A percentile compares a stretch with the other conserved stretches of the same genome.
phyloP scores from a whole-genome alignment of 2,113 vertebrate species.

The Eidolon helvum region DNA sequence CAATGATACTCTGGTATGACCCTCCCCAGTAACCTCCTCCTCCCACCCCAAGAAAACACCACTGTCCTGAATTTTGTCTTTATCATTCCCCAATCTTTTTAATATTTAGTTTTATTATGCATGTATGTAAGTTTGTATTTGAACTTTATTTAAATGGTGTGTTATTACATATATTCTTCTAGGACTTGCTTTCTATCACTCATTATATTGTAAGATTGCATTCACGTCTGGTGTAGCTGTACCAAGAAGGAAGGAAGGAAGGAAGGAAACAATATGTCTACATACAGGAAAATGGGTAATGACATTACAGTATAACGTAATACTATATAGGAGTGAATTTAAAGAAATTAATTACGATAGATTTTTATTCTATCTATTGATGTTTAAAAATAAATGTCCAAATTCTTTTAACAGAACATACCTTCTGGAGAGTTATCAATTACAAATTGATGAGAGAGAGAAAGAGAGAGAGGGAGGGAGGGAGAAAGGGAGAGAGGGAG shows the following conservation, averaged over 20 bases:
- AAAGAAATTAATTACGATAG: neutral
- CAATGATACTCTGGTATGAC: neutral
- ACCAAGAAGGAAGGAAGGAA: neutral
- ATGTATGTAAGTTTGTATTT: neutral
- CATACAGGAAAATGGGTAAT: neutral
- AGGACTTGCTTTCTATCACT: neutral
- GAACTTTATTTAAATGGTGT: neutral
- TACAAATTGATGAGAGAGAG: neutral
- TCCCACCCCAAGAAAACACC: neutral
- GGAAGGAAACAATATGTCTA: neutral
- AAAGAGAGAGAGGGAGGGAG: too few relatives aligned
- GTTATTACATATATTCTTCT: neutral
- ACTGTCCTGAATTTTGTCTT: neutral
- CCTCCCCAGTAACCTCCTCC: neutral
- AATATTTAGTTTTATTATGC: neutral
- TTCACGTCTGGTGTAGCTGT: neutral
- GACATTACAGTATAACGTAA: neutral
- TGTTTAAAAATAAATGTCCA: slow-evolving; percentile 1
- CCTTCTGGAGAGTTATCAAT: neutral
- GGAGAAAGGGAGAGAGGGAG: neutral
- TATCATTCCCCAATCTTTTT: neutral
- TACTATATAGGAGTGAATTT: neutral
- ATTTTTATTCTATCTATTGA: neutral
- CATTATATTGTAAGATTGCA: neutral
- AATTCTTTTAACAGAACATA: neutral